Evolutionary conservation across 2,888 invertebrate species (phyloP), one percentile per base, ranked within the genome.

Genomic region (Fragum whitleyi): DNA sequence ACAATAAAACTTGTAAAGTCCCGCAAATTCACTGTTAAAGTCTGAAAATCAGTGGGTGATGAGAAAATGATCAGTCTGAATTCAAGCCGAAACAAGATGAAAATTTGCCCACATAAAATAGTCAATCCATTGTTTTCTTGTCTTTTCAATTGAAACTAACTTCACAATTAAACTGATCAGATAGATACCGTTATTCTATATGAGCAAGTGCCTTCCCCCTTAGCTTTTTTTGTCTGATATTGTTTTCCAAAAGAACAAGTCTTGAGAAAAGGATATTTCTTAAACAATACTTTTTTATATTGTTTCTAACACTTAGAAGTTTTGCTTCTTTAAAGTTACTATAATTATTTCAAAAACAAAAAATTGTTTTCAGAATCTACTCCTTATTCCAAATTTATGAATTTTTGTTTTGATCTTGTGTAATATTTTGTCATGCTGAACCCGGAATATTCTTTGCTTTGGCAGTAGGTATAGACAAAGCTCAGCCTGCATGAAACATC

Each of bases 111-210:
- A 72, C 73, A 29, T 77, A 65, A 57, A 79, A 79, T 77, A 83
- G 74, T 76, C 73, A 74, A n/a, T 74, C 77, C 36, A 83, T 83
- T 83, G 83, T 83, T 79, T 83, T 83, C 79, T 71, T 70, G 76
- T 71, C 71, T 74, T 83, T 65, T 74, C 70, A 79, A 74, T 79
- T 79, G 77, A 83, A 83, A 81, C 78, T 78, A 74, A 74, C 79
- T 76, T 76, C 57, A 79, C 79, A 79, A 83, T 83, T 76, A 76
- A 79, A 74, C 42, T 68, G 74, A 77, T 83, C 79, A 55, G 69
- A 55, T 72, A 39, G 3, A 36, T n/a, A 74, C 76, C 79, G 78
- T 83, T 76, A 85, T 71, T 81, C 78, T 62, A 71, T 28, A 74
- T 77, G 77, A 79, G 84, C 68, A 84, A 79, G 81, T 85, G 79